Evolutionary conservation across 2,888 invertebrate species (phyloP).

Genomic region (Timema cristinae): DNA sequence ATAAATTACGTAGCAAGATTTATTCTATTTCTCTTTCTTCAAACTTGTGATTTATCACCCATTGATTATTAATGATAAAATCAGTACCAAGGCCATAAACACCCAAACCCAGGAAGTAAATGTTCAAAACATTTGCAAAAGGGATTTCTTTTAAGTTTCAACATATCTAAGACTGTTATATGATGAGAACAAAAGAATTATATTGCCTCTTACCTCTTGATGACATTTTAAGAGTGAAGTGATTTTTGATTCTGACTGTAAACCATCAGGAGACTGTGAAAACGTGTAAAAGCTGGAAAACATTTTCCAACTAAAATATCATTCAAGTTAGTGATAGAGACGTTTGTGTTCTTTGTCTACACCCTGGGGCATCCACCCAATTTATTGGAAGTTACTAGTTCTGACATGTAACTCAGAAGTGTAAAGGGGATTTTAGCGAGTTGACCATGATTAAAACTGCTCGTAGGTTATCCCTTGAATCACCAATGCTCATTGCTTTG

Average conservation of each 20-base stretch:
- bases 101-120: not conserved
- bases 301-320: constrained; percentile 9
- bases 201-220: constrained; percentile 13
- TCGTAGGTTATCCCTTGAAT: not conserved
- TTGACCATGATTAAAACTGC: constrained; percentile 8
- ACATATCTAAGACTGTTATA: not conserved
- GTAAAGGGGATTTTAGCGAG: constrained; percentile 8
- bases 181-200: constrained; percentile 8
- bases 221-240: not conserved
- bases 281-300: not conserved
- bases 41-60: not conserved
- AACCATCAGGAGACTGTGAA: constrained; percentile 8
- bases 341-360: not conserved
- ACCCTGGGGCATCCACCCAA: not conserved
- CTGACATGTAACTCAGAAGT: constrained; percentile 9
- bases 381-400: too few species aligned
- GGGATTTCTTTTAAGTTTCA: not conserved
- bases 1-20: constrained; percentile 11
- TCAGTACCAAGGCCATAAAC: not conserved
- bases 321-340: constrained; percentile 1
- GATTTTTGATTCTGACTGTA: not conserved
- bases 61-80: constrained; percentile 4
- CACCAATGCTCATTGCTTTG: constrained; percentile 16
- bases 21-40: constrained; percentile 10
- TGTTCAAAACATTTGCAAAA: not conserved